These are phyloP conservation scores for Poecilia latipinna DNA, from an alignment of 2,113 vertebrate genomes.

Conservation along the genomic window DNA sequence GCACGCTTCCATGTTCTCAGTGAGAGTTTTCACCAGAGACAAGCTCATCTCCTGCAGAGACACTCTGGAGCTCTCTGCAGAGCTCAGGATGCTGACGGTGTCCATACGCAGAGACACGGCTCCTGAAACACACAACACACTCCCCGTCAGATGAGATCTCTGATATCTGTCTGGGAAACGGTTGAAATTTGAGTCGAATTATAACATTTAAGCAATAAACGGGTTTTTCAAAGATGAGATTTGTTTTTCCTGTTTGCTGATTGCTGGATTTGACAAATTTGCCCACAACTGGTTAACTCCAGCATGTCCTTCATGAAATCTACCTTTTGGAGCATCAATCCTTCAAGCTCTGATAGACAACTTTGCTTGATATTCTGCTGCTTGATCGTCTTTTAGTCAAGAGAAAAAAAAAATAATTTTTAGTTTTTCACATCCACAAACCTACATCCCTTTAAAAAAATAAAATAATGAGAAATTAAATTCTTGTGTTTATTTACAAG, in stretches of 20 bases:
- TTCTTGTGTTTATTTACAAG: no score
- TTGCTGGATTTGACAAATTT: no score
- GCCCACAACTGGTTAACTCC: no score
- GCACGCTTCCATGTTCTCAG: conserved; percentile 90
- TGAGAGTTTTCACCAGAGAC: conserved; percentile 85
- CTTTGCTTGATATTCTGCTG: no score
- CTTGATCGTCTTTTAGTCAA: no score
- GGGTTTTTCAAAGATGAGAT: background rate
- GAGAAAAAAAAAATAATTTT: no score
- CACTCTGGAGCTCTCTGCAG: conserved; percentile 84
- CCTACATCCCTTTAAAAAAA: no score
- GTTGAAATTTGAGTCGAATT: background rate
- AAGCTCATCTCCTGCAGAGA: conserved; percentile 87
- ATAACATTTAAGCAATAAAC: background rate
- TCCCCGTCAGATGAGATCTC: background rate
- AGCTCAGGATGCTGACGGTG: conserved; percentile 81
- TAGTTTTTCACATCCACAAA: no score
- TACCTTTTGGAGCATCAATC: no score
- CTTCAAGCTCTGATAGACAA: no score
- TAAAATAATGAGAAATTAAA: no score
- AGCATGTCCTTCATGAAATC: no score
- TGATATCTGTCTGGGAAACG: background rate
- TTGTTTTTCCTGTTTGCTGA: background rate
- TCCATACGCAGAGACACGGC: conserved; percentile 89
- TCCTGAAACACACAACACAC: conserved; percentile 74